Conservation (phyloP, 2,888 invertebrate genomes). For the Sarcophaga caerulescens region DNA sequence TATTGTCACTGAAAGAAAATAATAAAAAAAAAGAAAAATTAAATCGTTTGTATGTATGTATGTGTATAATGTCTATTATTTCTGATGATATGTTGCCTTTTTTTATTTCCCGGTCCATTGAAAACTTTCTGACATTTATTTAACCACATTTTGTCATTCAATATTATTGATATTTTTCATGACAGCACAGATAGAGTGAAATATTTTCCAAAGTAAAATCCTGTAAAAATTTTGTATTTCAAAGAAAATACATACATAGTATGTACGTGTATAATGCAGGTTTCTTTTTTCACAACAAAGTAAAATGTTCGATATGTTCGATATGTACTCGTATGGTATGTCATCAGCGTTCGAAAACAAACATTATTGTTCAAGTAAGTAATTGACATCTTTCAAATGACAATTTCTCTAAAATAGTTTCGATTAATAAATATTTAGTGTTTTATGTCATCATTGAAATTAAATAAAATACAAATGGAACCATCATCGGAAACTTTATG, state of each 20-base stretch:
- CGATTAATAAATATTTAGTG: no score
- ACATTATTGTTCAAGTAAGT: no score
- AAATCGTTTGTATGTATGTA: conserved; percentile 35
- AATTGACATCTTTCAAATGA: no score
- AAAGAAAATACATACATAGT: neutral
- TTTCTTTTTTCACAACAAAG: neutral
- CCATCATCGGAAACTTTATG: no score
- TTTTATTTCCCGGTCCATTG: conserved; percentile 13
- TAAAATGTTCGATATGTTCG: neutral
- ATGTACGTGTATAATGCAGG: neutral
- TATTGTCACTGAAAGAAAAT: conserved; percentile 22
- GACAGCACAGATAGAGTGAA: neutral
- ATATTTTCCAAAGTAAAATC: neutral
- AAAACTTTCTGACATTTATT: conserved; percentile 59
- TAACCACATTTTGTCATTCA: conserved; percentile 47
- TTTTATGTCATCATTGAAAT: no score
- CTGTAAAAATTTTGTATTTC: neutral
- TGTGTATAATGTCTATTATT: conserved; percentile 20
- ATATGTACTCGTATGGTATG: no score
- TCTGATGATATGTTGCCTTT: conserved; percentile 32
- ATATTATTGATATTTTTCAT: conserved; percentile 51
- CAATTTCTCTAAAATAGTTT: no score
- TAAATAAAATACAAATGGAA: no score
- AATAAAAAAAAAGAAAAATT: no score
- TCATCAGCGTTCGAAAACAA: no score